Percentiles rank a stretch among this genome's conserved stretches.
Conservation (phyloP, 2,113 vertebrate genomes). For the Pyxicephalus adspersus region DNA sequence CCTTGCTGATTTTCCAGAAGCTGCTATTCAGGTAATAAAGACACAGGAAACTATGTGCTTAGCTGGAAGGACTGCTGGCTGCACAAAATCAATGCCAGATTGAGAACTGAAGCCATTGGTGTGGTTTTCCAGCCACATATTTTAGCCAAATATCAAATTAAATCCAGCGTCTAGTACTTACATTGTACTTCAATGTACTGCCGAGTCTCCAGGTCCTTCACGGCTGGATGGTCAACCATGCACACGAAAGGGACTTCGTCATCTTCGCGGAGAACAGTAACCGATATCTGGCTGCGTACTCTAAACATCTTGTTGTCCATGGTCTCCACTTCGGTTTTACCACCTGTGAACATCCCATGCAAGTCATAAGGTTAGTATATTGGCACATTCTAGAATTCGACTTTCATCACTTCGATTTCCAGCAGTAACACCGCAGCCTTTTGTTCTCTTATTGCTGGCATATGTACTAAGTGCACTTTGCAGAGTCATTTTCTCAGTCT, state of each 20-base stretch:
- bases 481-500: background rate
- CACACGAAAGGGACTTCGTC: conserved; percentile 92
- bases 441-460: background rate
- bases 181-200: conserved; percentile 94
- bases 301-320: conserved; percentile 92
- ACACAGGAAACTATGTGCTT: too few relatives aligned
- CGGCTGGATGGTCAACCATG: conserved; percentile 93
- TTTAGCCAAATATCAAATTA: background rate
- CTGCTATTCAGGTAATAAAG: too few relatives aligned
- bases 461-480: background rate
- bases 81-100: too few relatives aligned
- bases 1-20: too few relatives aligned
- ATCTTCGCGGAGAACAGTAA: conserved; percentile 90
- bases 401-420: too few relatives aligned
- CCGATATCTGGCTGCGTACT: conserved; percentile 86
- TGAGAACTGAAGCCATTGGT: too few relatives aligned
- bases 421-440: background rate
- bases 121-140: background rate
- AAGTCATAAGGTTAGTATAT: background rate
- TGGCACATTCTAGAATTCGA: background rate
- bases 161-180: conserved; percentile 73
- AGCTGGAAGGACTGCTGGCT: too few relatives aligned
- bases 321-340: conserved; percentile 87
- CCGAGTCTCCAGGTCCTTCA: conserved; percentile 92
- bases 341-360: conserved; percentile 60